Conservation (phyloP, 2,797 vertebrate species). For the Merluccius polli region DNA sequence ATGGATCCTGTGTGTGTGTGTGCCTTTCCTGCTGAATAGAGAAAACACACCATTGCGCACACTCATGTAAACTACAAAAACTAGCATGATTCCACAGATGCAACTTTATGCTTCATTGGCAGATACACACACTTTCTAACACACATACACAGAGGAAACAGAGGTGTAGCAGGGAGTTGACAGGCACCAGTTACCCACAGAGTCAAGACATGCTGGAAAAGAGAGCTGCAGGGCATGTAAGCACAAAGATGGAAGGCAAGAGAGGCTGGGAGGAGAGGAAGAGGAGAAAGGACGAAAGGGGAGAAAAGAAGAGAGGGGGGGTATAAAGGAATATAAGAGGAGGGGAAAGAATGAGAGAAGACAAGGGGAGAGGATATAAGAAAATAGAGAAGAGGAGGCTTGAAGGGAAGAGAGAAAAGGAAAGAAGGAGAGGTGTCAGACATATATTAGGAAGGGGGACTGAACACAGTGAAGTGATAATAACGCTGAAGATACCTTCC, state of each 20-base stretch:
- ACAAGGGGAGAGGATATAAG: not conserved
- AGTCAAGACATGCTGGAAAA: slow-evolving; percentile 53
- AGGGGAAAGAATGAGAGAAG: not conserved
- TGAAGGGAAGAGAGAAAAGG: not conserved
- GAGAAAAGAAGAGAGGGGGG: slow-evolving; percentile 14
- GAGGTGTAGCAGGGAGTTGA: slow-evolving; percentile 38
- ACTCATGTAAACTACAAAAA: not conserved
- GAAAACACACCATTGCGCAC: not conserved
- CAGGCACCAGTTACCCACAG: slow-evolving; percentile 57
- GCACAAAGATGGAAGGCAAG: slow-evolving; percentile 32
- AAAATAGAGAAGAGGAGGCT: not conserved
- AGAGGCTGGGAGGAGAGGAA: not conserved
- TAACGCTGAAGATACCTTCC: slow-evolving; percentile 5
- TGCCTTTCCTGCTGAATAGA: not conserved
- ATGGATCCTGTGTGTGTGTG: not conserved
- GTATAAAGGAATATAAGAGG: slow-evolving; percentile 1
- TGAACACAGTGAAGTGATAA: slow-evolving; percentile 5
- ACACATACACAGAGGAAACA: not conserved
- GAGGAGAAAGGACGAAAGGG: slow-evolving; percentile 7
- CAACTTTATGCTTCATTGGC: not conserved
- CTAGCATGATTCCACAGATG: not conserved
- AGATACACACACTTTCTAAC: not conserved
- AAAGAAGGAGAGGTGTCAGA: not conserved
- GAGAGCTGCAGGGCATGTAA: slow-evolving; percentile 50
- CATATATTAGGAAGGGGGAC: not conserved